These are phyloP conservation scores for Oncorhynchus tshawytscha DNA, from an alignment of 2,113 vertebrate species.

Conservation along the genomic window DNA sequence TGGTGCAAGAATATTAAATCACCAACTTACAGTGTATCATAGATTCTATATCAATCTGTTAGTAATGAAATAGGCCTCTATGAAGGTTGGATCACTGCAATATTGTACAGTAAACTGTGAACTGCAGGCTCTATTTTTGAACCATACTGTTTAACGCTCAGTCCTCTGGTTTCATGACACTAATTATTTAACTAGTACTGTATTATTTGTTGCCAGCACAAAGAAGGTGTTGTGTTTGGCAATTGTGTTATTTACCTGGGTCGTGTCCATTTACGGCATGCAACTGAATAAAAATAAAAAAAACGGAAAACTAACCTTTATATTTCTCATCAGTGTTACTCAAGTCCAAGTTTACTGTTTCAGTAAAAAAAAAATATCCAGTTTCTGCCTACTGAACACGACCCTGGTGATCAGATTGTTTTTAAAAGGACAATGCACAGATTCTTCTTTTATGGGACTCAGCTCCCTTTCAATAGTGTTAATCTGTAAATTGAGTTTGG, in stretches of 20 bases:
- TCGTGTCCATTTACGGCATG: background rate
- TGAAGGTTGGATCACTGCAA: background rate
- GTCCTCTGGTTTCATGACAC: background rate
- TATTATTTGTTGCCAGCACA: background rate
- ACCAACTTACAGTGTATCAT: background rate
- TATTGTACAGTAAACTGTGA: background rate
- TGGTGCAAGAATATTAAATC: background rate
- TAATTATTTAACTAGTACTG: background rate
- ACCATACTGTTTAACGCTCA: background rate
- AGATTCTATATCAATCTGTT: background rate
- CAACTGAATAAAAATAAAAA: too few relatives aligned
- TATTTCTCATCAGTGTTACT: too few relatives aligned
- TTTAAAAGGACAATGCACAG: background rate
- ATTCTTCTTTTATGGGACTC: background rate
- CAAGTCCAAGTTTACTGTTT: too few relatives aligned
- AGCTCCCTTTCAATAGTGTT: too few relatives aligned
- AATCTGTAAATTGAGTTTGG: background rate
- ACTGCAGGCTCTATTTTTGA: background rate
- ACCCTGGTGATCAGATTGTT: background rate
- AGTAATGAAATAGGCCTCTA: background rate
- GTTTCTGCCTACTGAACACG: too few relatives aligned
- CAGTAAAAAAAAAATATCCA: too few relatives aligned
- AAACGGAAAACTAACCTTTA: too few relatives aligned
- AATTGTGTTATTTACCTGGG: background rate
- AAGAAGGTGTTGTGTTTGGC: background rate